A percentile compares a stretch with the other conserved stretches of the same genome.
phyloP scores from a whole-genome alignment of 1,140 invertebrate species.

The Heliconius melpomene region DNA sequence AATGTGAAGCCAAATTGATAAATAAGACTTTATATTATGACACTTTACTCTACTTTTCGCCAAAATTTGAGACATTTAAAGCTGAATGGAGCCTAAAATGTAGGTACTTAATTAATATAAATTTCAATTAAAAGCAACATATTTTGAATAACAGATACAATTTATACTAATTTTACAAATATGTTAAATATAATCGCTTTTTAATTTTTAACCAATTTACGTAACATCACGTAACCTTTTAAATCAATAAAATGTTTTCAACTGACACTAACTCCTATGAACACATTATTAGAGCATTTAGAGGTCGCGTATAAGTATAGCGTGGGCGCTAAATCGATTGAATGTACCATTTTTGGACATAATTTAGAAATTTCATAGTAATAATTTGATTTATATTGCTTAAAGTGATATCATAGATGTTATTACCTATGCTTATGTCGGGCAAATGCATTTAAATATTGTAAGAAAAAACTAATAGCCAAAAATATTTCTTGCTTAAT shows the following conservation, averaged over 20 bases:
- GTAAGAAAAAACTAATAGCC: too few species aligned
- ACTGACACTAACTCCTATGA: not conserved
- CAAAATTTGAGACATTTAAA: too few species aligned
- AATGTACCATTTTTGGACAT: not conserved
- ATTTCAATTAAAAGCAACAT: too few species aligned
- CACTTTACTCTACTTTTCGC: too few species aligned
- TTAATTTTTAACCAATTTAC: not conserved
- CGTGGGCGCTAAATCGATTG: conserved; percentile 1
- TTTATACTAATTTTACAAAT: not conserved
- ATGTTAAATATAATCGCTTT: not conserved
- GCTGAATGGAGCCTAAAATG: too few species aligned
- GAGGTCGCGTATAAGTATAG: not conserved
- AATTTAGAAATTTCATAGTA: not conserved
- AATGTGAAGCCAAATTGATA: not conserved
- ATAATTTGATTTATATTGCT: not conserved
- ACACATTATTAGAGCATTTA: conserved; percentile 8
- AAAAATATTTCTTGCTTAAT: too few species aligned
- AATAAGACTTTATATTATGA: too few species aligned
- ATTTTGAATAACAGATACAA: not conserved
- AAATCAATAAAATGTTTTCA: not conserved
- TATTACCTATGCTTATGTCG: not conserved
- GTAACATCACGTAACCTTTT: not conserved
- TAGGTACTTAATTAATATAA: too few species aligned
- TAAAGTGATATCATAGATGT: not conserved
- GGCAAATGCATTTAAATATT: not conserved